Conservation (phyloP, 2,797 vertebrate genomes). For the Sebastes nivosus region DNA sequence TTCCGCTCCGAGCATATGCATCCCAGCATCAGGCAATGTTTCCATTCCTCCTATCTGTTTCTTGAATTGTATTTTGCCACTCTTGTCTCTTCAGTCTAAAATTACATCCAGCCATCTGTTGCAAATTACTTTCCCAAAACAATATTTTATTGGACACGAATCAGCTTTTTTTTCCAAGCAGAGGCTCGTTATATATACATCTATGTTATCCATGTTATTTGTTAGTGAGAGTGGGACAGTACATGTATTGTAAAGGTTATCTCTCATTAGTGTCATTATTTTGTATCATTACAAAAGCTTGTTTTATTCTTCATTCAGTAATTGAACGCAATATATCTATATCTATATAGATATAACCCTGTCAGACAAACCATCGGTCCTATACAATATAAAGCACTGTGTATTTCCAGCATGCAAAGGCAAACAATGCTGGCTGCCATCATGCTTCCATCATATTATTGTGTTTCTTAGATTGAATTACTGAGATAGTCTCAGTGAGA, state of each 20-base stretch:
- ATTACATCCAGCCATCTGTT: conserved; percentile 57
- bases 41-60: conserved; percentile 25
- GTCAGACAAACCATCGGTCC: background rate
- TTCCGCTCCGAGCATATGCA: background rate
- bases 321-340: conserved; percentile 14
- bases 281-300: background rate
- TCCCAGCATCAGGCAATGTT: conserved; percentile 22
- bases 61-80: conserved; percentile 36
- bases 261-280: conserved; percentile 24
- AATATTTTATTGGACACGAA: conserved; percentile 39
- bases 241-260: conserved; percentile 9
- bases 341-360: background rate
- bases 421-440: background rate
- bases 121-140: conserved; percentile 54
- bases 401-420: background rate
- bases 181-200: conserved; percentile 2
- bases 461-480: conserved; percentile 15
- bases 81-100: conserved; percentile 24
- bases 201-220: conserved; percentile 4
- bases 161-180: conserved; percentile 13
- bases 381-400: background rate
- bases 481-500: background rate
- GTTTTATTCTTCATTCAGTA: background rate
- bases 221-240: background rate
- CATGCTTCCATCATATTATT: background rate